Conservation (phyloP, 37 sponge, comb jelly and placozoan species). For the Oscarella lobularis region DNA sequence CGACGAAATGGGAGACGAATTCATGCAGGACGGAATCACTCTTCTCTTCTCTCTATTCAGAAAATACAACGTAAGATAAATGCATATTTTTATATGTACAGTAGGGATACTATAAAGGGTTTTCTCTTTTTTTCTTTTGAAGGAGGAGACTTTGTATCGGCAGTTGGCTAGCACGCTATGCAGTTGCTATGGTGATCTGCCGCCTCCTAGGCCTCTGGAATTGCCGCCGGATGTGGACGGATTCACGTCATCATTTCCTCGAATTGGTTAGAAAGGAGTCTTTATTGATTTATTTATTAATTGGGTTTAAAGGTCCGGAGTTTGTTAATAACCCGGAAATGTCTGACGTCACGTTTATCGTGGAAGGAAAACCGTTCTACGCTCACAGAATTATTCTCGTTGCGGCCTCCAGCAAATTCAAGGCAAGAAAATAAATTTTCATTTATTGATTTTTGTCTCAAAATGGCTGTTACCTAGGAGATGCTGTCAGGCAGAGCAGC, state of each 20-base stretch:
- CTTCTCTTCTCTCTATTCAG: conserved; percentile 6
- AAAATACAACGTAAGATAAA: background rate
- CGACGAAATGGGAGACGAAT: background rate
- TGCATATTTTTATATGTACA: background rate
- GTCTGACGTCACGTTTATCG: conserved; percentile 1
- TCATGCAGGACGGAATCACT: background rate
- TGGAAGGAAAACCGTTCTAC: background rate
- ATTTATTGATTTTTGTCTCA: background rate
- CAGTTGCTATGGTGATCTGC: background rate
- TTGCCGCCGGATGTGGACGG: background rate
- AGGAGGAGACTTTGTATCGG: background rate
- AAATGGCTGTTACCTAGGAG: too few relatives aligned
- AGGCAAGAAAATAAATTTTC: conserved; percentile 13
- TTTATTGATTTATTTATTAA: background rate
- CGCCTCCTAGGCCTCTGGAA: background rate
- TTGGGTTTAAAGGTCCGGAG: background rate
- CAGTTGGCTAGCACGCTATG: background rate
- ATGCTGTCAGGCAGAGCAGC: background rate
- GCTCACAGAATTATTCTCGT: conserved; percentile 19
- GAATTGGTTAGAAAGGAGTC: background rate
- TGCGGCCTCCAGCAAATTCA: conserved; percentile 25
- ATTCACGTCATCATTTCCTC: background rate
- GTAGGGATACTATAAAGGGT: too few relatives aligned
- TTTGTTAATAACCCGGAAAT: conserved; percentile 3
- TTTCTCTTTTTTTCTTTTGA: background rate